Percentiles rank a stretch among this genome's conserved stretches.
Conservation (phyloP, 2,113 vertebrate species). For the Sebastes fasciatus region DNA sequence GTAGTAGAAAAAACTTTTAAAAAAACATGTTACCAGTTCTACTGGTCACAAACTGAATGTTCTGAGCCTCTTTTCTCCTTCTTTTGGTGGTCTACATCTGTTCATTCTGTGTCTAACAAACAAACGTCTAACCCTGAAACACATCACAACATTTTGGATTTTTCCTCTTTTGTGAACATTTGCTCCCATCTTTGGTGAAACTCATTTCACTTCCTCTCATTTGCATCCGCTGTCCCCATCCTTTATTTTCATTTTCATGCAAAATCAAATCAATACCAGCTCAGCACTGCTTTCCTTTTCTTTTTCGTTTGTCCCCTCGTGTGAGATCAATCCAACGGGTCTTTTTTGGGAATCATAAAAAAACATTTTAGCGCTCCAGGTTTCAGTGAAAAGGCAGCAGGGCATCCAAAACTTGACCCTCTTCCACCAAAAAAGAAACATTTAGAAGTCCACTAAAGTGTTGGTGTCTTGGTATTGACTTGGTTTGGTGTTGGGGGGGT, state of each 20-base stretch:
- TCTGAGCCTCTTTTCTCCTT: conserved; percentile 54
- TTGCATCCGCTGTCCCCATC: not conserved
- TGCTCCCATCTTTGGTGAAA: no score
- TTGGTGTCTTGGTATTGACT: conserved; percentile 4
- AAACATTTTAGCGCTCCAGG: not conserved
- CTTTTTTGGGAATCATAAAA: not conserved
- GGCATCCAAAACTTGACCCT: not conserved
- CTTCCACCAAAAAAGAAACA: not conserved
- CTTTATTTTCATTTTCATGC: not conserved
- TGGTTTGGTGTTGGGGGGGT: conserved; percentile 68
- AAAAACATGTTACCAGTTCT: not conserved
- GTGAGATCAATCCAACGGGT: not conserved
- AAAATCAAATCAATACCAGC: not conserved
- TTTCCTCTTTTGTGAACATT: not conserved
- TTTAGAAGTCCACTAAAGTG: not conserved
- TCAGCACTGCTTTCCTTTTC: not conserved
- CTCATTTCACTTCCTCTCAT: not conserved
- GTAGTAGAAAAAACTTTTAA: no score
- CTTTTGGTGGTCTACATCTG: not conserved
- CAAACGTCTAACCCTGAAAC: not conserved
- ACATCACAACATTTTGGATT: not conserved
- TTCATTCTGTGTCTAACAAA: conserved; percentile 1
- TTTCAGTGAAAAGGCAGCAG: not conserved
- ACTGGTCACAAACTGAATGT: conserved; percentile 43
- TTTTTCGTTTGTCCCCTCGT: not conserved